Percentiles rank a stretch among this genome's conserved stretches.
Conservation (phyloP, 2,888 invertebrate species). For the Nysson spinosus region DNA sequence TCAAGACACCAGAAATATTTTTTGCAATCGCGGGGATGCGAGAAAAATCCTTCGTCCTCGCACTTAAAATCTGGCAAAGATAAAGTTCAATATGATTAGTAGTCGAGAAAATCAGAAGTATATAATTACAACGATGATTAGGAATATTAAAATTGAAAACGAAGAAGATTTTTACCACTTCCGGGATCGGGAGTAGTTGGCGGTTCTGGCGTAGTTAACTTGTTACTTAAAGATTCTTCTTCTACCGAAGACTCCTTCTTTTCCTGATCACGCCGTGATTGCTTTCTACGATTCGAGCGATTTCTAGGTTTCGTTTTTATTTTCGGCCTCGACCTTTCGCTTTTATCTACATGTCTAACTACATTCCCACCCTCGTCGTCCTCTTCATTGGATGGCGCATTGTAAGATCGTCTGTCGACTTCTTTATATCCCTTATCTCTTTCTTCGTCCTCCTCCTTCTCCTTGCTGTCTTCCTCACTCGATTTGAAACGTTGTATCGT, state of each 20-base stretch:
- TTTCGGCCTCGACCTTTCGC: conserved; percentile 49
- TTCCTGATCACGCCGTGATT: conserved; percentile 45
- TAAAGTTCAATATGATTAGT: background rate
- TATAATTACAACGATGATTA: too few species aligned
- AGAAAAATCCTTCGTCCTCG: conserved; percentile 94
- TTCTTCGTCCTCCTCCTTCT: conserved; percentile 48
- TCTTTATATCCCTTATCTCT: conserved; percentile 51
- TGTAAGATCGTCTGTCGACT: conserved; percentile 36
- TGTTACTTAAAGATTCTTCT: conserved; percentile 74
- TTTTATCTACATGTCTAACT: conserved; percentile 52
- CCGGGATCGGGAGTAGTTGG: conserved; percentile 95
- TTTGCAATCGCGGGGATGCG: conserved; percentile 94
- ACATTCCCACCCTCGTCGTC: conserved; percentile 49
- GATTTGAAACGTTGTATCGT: conserved; percentile 42
- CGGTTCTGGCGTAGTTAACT: conserved; percentile 85
- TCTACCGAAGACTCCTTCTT: conserved; percentile 15
- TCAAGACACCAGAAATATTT: conserved; percentile 97
- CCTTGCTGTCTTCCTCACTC: conserved; percentile 33
- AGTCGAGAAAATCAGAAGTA: too few species aligned
- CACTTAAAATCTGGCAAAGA: conserved; percentile 89
- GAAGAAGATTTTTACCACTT: conserved; percentile 81
- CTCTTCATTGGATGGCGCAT: conserved; percentile 30
- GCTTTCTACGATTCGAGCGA: conserved; percentile 59
- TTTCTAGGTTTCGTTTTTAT: conserved; percentile 57
- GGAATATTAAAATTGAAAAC: too few species aligned